These are phyloP conservation scores for Ylistrum balloti DNA, from an alignment of 1,140 invertebrate genomes.

Conservation along the genomic window DNA sequence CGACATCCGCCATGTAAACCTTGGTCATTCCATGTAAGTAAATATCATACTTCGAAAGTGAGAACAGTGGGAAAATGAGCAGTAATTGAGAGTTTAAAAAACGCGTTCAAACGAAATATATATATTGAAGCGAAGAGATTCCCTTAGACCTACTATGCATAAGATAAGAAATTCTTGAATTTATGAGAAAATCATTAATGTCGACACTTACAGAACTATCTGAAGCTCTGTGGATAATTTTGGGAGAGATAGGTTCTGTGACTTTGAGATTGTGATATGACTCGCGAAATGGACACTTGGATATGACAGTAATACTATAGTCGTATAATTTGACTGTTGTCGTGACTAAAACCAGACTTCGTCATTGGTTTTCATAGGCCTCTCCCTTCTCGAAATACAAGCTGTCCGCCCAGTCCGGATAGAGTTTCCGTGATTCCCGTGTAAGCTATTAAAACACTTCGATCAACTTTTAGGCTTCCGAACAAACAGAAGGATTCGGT, in stretches of 20 bases:
- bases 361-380: background rate
- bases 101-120: too few species aligned
- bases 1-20: too few species aligned
- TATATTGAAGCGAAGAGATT: too few species aligned
- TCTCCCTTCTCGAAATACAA: slow-evolving; percentile 33
- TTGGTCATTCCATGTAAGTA: too few species aligned
- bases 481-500: background rate
- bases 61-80: too few species aligned
- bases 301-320: background rate
- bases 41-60: too few species aligned
- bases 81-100: too few species aligned
- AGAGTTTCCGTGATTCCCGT: background rate
- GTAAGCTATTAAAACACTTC: slow-evolving; percentile 28
- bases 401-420: background rate
- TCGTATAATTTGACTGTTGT: background rate
- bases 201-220: background rate
- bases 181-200: too few species aligned
- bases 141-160: too few species aligned
- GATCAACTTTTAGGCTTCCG: slow-evolving; percentile 24
- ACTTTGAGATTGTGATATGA: background rate
- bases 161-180: too few species aligned
- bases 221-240: background rate
- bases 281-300: background rate
- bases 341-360: slow-evolving; percentile 17
- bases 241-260: background rate